A percentile compares a stretch with the other conserved stretches of the same genome.
These are phyloP conservation scores for Myocastor coypus DNA, from an alignment of 2,113 vertebrate genomes.

Conservation along the genomic window DNA sequence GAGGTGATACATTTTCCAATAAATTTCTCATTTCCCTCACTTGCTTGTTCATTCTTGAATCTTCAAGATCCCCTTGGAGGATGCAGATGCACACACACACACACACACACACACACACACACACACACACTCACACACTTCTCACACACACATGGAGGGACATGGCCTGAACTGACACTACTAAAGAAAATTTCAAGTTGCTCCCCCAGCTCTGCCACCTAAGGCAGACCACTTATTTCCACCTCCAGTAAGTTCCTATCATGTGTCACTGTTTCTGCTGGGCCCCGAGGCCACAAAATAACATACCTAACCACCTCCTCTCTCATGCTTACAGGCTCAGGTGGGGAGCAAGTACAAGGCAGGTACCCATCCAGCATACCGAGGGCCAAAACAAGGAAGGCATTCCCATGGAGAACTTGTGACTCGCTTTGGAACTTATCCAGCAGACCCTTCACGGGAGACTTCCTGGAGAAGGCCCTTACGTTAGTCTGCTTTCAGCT, in stretches of 20 bases:
- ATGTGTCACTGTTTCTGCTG: not conserved
- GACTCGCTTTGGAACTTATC: not conserved
- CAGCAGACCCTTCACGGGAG: not conserved
- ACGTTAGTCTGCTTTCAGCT: not conserved
- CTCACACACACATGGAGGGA: not conserved
- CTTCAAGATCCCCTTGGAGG: not conserved
- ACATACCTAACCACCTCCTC: not conserved
- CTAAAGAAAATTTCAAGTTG: not conserved
- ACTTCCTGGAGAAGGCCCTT: not conserved
- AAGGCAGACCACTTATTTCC: not conserved
- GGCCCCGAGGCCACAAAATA: not conserved
- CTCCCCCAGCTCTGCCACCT: not conserved
- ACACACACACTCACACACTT: not conserved
- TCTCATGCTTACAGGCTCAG: no score
- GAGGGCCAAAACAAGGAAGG: not conserved
- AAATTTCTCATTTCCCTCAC: not conserved
- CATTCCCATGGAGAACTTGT: rapidly evolving
- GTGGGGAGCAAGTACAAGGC: rapidly evolving
- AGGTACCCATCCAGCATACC: rapidly evolving
- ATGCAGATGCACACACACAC: not conserved
- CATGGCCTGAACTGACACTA: no score
- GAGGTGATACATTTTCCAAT: not conserved
- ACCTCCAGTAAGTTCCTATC: not conserved
- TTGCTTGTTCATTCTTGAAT: not conserved
- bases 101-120: not conserved